These are phyloP conservation scores for Magallana angulata DNA, from an alignment of 1,140 invertebrate species.

Conservation along the genomic window DNA sequence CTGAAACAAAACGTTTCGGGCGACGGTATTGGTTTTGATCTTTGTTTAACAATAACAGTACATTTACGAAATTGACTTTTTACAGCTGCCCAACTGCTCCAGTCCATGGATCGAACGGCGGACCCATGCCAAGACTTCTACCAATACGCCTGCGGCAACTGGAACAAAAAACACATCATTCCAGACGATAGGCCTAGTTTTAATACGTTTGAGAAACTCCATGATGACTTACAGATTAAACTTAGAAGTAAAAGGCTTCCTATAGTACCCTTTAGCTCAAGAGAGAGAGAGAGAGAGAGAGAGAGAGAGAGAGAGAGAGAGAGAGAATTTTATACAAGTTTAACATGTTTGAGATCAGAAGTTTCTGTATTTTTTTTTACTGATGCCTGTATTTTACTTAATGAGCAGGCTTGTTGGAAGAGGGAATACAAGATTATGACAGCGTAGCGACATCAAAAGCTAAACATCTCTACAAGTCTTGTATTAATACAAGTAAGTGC, in stretches of 20 bases:
- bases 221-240: conserved; percentile 89
- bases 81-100: conserved; percentile 89
- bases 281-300: too few relatives aligned
- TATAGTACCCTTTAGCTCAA: too few relatives aligned
- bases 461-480: conserved; percentile 89
- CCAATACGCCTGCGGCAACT: conserved; percentile 92
- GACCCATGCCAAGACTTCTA: conserved; percentile 94
- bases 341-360: too few relatives aligned
- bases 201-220: conserved; percentile 92
- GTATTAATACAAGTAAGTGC: conserved; percentile 88
- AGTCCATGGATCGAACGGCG: conserved; percentile 90
- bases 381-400: background rate
- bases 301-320: too few relatives aligned
- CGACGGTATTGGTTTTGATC: background rate
- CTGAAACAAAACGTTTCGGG: background rate
- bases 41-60: background rate
- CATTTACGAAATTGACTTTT: background rate
- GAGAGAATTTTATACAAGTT: too few relatives aligned
- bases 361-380: too few relatives aligned
- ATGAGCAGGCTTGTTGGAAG: conserved; percentile 74
- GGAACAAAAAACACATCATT: conserved; percentile 93
- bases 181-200: conserved; percentile 92
- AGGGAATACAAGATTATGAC: conserved; percentile 69
- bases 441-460: conserved; percentile 80
- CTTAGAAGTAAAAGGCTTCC: conserved; percentile 83